Conservation (phyloP, 2,888 invertebrate genomes). For the Rotaria magnacalcarata region DNA sequence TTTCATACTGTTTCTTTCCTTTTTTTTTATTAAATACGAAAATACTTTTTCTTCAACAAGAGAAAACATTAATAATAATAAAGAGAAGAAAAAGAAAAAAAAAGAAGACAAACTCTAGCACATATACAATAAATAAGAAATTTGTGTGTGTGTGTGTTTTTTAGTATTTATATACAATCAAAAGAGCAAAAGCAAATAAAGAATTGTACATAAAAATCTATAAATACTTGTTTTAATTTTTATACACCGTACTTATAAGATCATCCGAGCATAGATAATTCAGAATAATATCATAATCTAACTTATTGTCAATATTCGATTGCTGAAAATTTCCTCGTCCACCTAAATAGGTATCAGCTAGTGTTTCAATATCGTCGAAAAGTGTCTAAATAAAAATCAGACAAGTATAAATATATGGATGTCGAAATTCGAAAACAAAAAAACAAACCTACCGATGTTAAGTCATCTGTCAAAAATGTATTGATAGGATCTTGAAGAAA, state of each 20-base stretch:
- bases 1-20: too few species aligned
- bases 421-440: too few species aligned
- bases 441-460: background rate
- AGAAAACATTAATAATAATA: background rate
- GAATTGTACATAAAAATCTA: background rate
- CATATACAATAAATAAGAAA: conserved; percentile 21
- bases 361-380: background rate
- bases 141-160: background rate
- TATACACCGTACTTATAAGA: background rate
- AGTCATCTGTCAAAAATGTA: background rate
- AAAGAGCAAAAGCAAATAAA: background rate
- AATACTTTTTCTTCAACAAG: background rate
- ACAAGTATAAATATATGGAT: background rate
- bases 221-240: background rate
- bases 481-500: background rate
- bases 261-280: conserved; percentile 24
- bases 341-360: conserved; percentile 29
- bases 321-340: background rate
- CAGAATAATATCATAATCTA: conserved; percentile 9
- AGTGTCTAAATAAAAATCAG: background rate
- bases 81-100: background rate
- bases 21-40: conserved; percentile 14
- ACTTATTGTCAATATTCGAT: background rate
- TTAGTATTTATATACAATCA: background rate
- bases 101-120: background rate